These are phyloP conservation scores for Ctenoplectra terminalis DNA, from an alignment of 1,140 invertebrate species.

Conservation along the genomic window DNA sequence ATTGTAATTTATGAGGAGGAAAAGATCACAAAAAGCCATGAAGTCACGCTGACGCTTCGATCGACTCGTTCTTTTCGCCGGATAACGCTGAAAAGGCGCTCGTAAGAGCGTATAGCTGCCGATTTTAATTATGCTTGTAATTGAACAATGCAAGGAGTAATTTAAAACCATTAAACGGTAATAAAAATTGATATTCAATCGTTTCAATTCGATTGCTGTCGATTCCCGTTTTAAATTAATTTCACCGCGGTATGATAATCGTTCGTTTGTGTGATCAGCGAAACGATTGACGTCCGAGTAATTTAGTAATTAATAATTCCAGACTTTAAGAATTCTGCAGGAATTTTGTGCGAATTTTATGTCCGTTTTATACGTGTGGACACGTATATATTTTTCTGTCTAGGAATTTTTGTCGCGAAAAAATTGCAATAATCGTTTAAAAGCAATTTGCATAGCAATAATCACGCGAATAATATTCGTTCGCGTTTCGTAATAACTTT, in stretches of 20 bases:
- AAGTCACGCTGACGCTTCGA: neutral
- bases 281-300: too few species aligned
- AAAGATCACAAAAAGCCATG: neutral
- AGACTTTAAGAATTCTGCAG: too few species aligned
- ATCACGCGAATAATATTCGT: neutral
- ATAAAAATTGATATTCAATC: neutral
- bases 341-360: too few species aligned
- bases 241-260: neutral
- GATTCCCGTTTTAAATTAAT: neutral
- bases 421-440: neutral
- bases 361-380: too few species aligned
- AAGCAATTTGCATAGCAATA: neutral
- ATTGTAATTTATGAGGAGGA: neutral
- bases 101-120: neutral
- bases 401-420: neutral
- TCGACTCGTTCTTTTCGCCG: too few species aligned
- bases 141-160: neutral
- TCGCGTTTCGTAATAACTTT: neutral
- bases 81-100: too few species aligned
- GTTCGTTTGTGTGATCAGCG: neutral
- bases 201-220: neutral
- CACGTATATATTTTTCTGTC: too few species aligned
- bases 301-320: too few species aligned
- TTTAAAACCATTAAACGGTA: neutral
- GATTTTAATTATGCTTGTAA: neutral